A percentile compares a stretch with the other conserved stretches of the same genome.
Evolutionary conservation across 2,797 vertebrate genomes (phyloP).

Genomic region (Odontamblyopus lacepedii): DNA sequence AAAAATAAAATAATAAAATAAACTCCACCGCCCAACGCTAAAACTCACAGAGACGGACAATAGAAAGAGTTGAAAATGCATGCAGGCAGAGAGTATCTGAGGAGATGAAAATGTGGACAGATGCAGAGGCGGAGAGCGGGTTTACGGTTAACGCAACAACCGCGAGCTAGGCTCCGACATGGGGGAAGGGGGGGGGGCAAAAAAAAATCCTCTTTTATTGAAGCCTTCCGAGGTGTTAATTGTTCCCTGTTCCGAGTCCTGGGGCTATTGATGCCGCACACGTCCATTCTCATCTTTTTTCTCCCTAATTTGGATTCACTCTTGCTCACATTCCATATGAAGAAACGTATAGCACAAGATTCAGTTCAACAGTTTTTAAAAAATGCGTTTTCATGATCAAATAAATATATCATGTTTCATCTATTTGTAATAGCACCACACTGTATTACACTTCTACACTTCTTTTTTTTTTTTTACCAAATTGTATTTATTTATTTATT

Average conservation of each 20-base stretch:
- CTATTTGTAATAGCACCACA: too few species aligned
- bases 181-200: not conserved
- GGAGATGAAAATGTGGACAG: not conserved
- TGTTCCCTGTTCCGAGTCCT: not conserved
- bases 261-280: not conserved
- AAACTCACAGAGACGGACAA: not conserved
- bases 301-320: not conserved
- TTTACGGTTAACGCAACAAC: conserved; percentile 2
- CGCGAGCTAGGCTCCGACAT: not conserved
- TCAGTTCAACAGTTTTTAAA: not conserved
- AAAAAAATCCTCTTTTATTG: not conserved
- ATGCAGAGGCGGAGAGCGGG: not conserved
- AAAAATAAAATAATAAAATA: not conserved
- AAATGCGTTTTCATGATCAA: too few species aligned
- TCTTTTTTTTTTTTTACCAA: too few species aligned
- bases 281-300: not conserved
- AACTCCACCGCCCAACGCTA: not conserved
- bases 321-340: not conserved
- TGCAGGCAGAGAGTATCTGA: not conserved
- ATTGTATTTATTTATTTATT: too few species aligned
- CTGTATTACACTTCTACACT: too few species aligned
- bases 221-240: not conserved
- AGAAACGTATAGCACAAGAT: not conserved
- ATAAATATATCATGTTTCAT: too few species aligned
- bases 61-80: not conserved